Evolutionary conservation across 2,113 vertebrate species (phyloP), one percentile per base, ranked within the genome.

Genomic region (Otocyon megalotis): DNA sequence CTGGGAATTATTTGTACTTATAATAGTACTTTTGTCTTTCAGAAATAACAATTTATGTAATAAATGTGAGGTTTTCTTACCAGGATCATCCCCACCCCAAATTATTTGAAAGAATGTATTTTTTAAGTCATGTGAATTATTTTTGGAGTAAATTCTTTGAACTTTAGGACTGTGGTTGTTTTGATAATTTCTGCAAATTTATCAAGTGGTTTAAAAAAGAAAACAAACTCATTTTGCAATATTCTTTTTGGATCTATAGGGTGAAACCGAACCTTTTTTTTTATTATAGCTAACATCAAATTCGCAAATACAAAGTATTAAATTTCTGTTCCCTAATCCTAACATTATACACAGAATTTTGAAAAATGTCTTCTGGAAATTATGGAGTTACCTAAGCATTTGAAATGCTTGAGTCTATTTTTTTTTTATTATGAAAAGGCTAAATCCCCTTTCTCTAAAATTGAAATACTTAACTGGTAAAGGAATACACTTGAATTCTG

Each of bases 1-100:
- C 94, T 98, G 91, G 93, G 86, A 92, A 96, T 97, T 98, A 95
- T 98, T 97, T 98, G 24, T 72, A 95, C 93, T 94, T 97, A 91
- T 95, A 98, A 95, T 74, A 96, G 72, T 90, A n/a, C 10, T 94
- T 90, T 56, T 83, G 22, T 60, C 97, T 72, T 94, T 48, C 17
- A 74, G 58, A 94, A 98, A 88, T 77, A 83, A 94, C n/a, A 96
- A 32, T 96, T 96, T 93, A 97, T 95, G 97, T 72, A 98, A 88
- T 65, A 79, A 80, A 89, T 81, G 37, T 65, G 87, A 97, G 32
- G 85, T 48, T 94, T 88, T 83, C 60, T 96, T 94, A 58, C 30
- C 60, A 95, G 90, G 84, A 93, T 93, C 65, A 54, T 79, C 4
- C 65, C 28, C 0, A 0, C 13, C 20, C 7, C 3, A 80, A 90